These are phyloP conservation scores for Microhierax caerulescens DNA, from an alignment of 2,797 vertebrate genomes.

Conservation along the genomic window DNA sequence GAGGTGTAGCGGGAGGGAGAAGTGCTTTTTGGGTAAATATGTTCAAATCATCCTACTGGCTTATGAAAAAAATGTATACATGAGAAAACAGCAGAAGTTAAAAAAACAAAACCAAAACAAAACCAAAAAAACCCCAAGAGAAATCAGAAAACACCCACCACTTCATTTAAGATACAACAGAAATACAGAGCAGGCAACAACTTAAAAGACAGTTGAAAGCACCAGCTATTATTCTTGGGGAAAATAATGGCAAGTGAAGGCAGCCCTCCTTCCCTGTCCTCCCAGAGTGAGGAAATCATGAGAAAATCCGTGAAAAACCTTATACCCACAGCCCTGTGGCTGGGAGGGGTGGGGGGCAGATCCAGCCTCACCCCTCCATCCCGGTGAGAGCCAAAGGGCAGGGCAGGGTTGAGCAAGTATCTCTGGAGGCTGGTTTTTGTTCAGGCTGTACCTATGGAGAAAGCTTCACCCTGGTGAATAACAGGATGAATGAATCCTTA, in stretches of 20 bases:
- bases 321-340: not conserved
- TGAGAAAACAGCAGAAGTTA: not conserved
- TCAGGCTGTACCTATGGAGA: not conserved
- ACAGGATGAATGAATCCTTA: not conserved
- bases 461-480: not conserved
- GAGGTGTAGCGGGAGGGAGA: not conserved
- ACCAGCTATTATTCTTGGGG: not conserved
- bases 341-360: not conserved
- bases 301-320: not conserved
- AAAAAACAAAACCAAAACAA: not conserved
- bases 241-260: not conserved
- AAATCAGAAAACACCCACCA: not conserved
- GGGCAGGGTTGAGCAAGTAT: not conserved
- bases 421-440: not conserved
- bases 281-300: not conserved
- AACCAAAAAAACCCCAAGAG: not conserved
- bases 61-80: not conserved
- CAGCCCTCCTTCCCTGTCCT: not conserved
- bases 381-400: not conserved
- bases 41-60: not conserved
- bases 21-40: not conserved
- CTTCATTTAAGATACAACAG: not conserved
- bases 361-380: not conserved
- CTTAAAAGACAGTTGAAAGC: not conserved
- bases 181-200: not conserved